Conservation (phyloP, 2,113 vertebrate species). For the Elephantulus edwardii region DNA sequence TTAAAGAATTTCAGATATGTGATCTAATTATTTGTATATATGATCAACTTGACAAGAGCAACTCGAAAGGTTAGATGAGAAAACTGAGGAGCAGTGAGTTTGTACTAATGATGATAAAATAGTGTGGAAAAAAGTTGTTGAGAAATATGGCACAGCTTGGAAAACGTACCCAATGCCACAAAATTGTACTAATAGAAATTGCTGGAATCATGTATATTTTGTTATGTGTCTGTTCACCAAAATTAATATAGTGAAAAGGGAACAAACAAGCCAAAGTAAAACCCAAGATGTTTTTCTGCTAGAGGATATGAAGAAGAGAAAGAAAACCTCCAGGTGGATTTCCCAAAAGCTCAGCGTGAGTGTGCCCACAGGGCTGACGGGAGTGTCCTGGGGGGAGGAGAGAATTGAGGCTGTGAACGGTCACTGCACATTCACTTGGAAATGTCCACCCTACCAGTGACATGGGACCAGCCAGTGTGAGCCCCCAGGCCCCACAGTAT, state of each 20-base stretch:
- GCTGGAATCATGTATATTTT: background rate
- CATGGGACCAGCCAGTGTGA: background rate
- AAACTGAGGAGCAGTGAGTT: background rate
- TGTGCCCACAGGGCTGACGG: background rate
- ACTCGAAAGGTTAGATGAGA: background rate
- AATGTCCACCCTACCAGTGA: background rate
- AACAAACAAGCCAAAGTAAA: no score
- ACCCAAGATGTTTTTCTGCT: no score
- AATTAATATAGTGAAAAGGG: no score
- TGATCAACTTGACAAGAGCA: background rate
- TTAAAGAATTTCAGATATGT: no score
- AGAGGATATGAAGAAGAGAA: background rate
- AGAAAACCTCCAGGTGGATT: background rate
- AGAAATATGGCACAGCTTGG: background rate
- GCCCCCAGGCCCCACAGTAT: background rate
- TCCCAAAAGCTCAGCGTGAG: background rate
- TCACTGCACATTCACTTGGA: background rate
- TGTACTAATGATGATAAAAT: background rate
- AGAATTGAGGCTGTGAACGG: background rate
- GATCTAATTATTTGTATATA: no score
- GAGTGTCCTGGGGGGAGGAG: background rate
- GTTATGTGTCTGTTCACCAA: no score
- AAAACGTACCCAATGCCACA: background rate
- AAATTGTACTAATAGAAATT: background rate
- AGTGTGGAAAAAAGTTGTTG: background rate